Conservation (phyloP, 2,888 invertebrate species). For the Andrena camellia region DNA sequence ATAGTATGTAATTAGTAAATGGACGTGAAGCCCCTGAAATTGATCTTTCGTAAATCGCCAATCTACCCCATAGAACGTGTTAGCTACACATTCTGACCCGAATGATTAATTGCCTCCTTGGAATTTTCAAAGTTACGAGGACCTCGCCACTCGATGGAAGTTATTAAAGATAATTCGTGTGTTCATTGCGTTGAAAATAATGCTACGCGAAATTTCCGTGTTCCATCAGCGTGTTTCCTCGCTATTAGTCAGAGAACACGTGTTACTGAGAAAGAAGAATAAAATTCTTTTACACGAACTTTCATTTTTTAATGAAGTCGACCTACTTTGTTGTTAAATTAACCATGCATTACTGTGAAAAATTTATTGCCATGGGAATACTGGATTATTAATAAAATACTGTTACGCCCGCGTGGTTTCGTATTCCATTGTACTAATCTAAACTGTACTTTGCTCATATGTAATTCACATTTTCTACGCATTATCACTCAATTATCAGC, state of each 20-base stretch:
- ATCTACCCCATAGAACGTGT: neutral
- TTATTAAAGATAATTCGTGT: neutral
- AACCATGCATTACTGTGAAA: too few species aligned
- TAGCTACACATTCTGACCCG: neutral
- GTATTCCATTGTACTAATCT: too few species aligned
- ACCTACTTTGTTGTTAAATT: too few species aligned
- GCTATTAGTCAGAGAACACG: too few species aligned
- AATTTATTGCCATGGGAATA: too few species aligned
- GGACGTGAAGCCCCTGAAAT: conserved; percentile 26
- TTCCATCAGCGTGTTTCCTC: too few species aligned
- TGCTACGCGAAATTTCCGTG: neutral
- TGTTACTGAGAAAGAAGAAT: too few species aligned
- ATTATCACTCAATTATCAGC: neutral
- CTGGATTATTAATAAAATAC: too few species aligned
- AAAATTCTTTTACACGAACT: neutral
- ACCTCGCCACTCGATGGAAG: neutral
- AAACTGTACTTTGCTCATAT: too few species aligned
- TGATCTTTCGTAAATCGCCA: conserved; percentile 44
- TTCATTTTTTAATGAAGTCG: neutral
- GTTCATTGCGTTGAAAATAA: neutral
- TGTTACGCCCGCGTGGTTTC: too few species aligned
- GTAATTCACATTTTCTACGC: neutral
- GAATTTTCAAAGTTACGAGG: neutral
- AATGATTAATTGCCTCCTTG: conserved; percentile 19
- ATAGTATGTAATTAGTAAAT: conserved; percentile 58